These are phyloP conservation scores for Hemitrygon akajei DNA, from an alignment of 2,797 vertebrate genomes.

Conservation along the genomic window DNA sequence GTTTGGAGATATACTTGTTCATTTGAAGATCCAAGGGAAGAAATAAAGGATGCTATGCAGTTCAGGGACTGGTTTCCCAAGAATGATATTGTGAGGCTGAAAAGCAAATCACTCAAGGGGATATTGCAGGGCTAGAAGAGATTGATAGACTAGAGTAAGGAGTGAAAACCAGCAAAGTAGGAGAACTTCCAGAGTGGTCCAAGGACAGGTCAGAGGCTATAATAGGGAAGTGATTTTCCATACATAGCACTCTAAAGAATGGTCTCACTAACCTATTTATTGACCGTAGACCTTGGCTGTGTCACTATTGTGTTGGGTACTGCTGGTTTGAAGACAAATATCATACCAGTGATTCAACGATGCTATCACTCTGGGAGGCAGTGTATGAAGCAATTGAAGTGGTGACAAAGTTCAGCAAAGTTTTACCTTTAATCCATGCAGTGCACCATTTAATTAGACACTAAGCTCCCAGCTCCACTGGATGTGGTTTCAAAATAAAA, in stretches of 20 bases:
- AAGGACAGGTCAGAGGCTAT: background rate
- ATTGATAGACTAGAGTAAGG: background rate
- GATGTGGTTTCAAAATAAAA: background rate
- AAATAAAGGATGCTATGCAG: no score
- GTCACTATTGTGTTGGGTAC: background rate
- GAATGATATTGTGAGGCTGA: background rate
- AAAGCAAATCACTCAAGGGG: background rate
- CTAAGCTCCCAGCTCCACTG: conserved; percentile 25
- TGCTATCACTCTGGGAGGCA: background rate
- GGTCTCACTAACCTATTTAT: background rate
- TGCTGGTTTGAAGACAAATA: background rate
- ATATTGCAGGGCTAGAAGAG: background rate
- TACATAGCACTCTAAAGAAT: background rate
- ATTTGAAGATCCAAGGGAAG: background rate
- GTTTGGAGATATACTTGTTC: background rate
- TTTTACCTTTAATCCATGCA: conserved; percentile 9
- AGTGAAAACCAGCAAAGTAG: no score
- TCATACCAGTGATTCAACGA: background rate
- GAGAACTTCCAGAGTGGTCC: no score
- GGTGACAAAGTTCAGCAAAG: conserved; percentile 14
- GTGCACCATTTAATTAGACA: conserved; percentile 22
- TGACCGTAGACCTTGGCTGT: background rate
- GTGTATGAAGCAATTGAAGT: background rate
- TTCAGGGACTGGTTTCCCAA: background rate
- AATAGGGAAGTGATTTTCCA: background rate